Evolutionary conservation across 2,797 vertebrate species (phyloP), one percentile per base, ranked within the genome.

Genomic region (Arctocebus calabarensis): DNA sequence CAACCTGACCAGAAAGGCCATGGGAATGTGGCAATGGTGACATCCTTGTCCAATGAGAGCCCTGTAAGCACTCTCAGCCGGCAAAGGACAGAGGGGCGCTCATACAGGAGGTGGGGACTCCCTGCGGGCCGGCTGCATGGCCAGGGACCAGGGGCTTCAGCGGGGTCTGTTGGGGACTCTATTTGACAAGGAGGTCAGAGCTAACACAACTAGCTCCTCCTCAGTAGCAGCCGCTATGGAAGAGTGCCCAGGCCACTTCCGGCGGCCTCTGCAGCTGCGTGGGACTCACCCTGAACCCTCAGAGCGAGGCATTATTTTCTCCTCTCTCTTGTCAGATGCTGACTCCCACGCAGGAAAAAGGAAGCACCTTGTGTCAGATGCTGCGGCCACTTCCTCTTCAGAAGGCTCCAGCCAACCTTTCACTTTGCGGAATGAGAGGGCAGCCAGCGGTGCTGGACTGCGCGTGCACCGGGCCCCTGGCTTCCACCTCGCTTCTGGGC

Each of bases 301-400:
- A 20, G 68, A 91, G 57, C 20, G 55, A 23, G 86, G 3, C 91
- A 79, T 91, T 88, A 48, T 96, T 97, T 83, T 97, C 94, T 95
- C 82, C 93, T 96, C 94, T 97, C 74, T 95, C 84, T 98, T 87
- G 98, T 98, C 84, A 98, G 97, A 97, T 97, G 97, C 93, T 85
- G 74, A 96, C 98, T 98, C 98, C 98, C 97, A 98, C 98, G 95
- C 98, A 98, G 98, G 98, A 98, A 98, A 97, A 98, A 98, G 98
- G 98, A 98, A 99, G 97, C 98, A 90, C 96, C 97, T 34, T 59
- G 96, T 98, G 98, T 98, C 98, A 98, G 97, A 97, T 97, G 68
- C 97, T 98, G 98, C 82, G 96, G 98, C 98, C 98, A 98, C 98
- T 99, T 98, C 98, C 98, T 98, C 97, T 97, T 91, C 89, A 78